phyloP scores from a whole-genome alignment of 1,140 invertebrate genomes.

The Cherax quadricarinatus region DNA sequence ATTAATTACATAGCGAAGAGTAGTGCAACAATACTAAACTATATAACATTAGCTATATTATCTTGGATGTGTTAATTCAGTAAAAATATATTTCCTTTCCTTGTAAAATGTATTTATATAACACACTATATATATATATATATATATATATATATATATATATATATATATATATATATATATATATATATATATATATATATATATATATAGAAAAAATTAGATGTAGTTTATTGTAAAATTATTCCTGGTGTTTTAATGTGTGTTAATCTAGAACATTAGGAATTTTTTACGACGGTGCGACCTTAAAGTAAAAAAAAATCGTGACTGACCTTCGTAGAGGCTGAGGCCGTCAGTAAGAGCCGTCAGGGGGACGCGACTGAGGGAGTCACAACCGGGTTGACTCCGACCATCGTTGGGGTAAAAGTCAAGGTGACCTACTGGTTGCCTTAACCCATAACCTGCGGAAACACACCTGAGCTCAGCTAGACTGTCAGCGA shows the following conservation, averaged over 20 bases:
- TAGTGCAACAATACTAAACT: too few relatives aligned
- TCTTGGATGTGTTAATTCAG: too few relatives aligned
- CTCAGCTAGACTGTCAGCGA: neutral
- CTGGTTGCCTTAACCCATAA: slow-evolving; percentile 89
- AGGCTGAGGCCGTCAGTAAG: slow-evolving; percentile 85
- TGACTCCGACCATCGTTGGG: slow-evolving; percentile 92
- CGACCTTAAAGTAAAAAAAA: neutral
- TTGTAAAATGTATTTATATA: too few relatives aligned
- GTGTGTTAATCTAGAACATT: neutral
- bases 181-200: slow-evolving; percentile 73
- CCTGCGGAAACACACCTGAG: slow-evolving; percentile 77
- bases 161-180: slow-evolving; percentile 87
- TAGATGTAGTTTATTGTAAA: too few relatives aligned
- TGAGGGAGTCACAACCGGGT: slow-evolving; percentile 88
- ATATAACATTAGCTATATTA: too few relatives aligned
- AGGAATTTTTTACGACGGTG: slow-evolving; percentile 9
- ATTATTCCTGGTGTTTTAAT: slow-evolving; percentile 58
- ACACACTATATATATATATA: too few relatives aligned
- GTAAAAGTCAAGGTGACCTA: slow-evolving; percentile 92
- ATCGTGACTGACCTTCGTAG: slow-evolving; percentile 78
- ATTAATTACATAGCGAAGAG: too few relatives aligned
- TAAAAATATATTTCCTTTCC: slow-evolving; percentile 80
- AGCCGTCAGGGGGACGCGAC: slow-evolving; percentile 78
- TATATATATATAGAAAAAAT: too few relatives aligned
- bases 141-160: too few relatives aligned